These are phyloP conservation scores for Ictalurus furcatus DNA, from an alignment of 2,113 vertebrate genomes.

Conservation along the genomic window DNA sequence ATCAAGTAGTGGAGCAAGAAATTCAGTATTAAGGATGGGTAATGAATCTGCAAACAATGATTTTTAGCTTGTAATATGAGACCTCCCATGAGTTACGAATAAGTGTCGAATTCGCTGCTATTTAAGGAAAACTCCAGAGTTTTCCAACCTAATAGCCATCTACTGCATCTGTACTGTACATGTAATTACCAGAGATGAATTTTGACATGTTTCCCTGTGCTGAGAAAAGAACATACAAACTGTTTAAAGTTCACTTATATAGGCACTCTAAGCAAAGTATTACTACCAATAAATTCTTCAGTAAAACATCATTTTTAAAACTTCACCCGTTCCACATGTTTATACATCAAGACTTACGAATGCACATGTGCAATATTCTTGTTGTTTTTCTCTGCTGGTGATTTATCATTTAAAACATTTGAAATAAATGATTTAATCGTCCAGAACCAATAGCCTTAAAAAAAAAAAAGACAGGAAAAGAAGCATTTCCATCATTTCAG, in stretches of 20 bases:
- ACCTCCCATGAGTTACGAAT: neutral
- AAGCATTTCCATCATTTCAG: neutral
- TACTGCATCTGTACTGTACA: constrained; percentile 6
- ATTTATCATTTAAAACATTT: neutral
- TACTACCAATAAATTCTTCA: neutral
- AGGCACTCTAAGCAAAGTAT: neutral
- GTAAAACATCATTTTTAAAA: neutral
- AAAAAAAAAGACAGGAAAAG: neutral
- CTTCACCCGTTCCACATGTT: neutral
- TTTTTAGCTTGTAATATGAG: neutral
- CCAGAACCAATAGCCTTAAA: neutral
- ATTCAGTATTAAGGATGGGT: constrained; percentile 47
- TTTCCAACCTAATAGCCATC: neutral
- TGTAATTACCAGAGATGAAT: neutral
- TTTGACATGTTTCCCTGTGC: neutral
- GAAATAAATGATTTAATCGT: too few species aligned
- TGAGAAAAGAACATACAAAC: neutral
- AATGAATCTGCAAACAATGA: constrained; percentile 41
- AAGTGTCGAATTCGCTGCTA: too few species aligned
- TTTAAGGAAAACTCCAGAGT: neutral
- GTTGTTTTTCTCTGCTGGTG: neutral
- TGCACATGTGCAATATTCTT: neutral
- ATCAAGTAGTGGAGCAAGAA: constrained; percentile 28
- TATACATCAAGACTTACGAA: neutral
- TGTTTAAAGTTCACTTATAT: neutral